These are phyloP conservation scores for Dendrophyllia cribrosa DNA, from an alignment of 64 coral and sea anemone species.

Conservation along the genomic window DNA sequence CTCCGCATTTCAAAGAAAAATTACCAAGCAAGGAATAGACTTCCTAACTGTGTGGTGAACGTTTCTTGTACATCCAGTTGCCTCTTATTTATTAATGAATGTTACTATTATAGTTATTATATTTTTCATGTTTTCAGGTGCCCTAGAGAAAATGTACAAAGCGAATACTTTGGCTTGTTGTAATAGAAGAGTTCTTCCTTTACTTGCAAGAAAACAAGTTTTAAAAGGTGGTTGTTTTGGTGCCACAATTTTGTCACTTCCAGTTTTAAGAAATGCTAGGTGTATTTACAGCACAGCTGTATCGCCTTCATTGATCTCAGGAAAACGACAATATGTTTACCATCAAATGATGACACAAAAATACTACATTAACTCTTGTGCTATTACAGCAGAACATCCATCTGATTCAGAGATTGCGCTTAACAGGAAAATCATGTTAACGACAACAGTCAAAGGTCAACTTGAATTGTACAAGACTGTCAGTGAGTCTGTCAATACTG, in stretches of 20 bases:
- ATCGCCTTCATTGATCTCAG: neutral
- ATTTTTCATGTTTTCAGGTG: no score
- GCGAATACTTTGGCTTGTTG: neutral
- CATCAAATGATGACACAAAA: neutral
- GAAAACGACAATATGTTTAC: neutral
- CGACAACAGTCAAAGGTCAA: neutral
- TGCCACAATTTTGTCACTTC: neutral
- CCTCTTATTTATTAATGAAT: no score
- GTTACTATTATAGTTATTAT: no score
- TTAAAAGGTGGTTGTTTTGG: neutral
- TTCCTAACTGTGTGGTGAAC: no score
- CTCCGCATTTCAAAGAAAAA: no score
- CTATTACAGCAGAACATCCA: neutral
- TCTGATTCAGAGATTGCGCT: neutral
- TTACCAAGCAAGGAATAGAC: no score
- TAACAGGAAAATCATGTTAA: no score
- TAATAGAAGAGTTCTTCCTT: neutral
- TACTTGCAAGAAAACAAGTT: neutral
- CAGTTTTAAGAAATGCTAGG: neutral
- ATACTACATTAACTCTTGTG: neutral
- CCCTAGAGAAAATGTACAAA: neutral
- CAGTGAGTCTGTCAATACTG: neutral
- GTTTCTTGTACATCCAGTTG: no score
- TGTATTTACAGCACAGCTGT: neutral
- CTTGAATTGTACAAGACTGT: constrained; percentile 3